Evolutionary conservation across 2,888 invertebrate species (phyloP).

Genomic region (Ochlodes sylvanus): DNA sequence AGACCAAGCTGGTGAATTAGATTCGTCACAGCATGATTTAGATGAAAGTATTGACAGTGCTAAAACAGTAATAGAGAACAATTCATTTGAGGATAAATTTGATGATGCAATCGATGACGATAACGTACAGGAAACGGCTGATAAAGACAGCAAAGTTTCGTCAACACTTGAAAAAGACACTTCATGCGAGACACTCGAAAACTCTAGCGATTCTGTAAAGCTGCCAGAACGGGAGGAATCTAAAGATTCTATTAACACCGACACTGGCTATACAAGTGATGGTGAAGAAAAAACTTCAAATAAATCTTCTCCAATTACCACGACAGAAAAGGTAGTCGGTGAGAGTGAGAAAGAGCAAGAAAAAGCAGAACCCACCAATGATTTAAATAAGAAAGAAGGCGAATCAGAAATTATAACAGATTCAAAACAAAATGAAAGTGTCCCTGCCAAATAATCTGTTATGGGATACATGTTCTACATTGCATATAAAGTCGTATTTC

Average conservation of each 20-base stretch:
- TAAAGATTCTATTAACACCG: slow-evolving; percentile 60
- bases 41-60: slow-evolving; percentile 71
- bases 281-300: slow-evolving; percentile 44
- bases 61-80: slow-evolving; percentile 73
- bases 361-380: slow-evolving; percentile 14
- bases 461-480: slow-evolving; percentile 29
- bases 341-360: not conserved
- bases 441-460: slow-evolving; percentile 18
- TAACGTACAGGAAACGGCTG: no score
- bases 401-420: slow-evolving; percentile 2
- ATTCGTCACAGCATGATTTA: slow-evolving; percentile 65
- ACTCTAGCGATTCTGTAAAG: slow-evolving; percentile 54
- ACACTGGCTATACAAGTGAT: slow-evolving; percentile 59
- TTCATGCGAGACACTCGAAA: slow-evolving; percentile 46
- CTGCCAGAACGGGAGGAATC: slow-evolving; percentile 59
- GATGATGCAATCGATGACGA: slow-evolving; percentile 43
- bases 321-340: slow-evolving; percentile 9
- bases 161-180: slow-evolving; percentile 38
- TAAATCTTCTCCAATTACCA: slow-evolving; percentile 13
- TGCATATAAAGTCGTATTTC: slow-evolving; percentile 13
- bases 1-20: slow-evolving; percentile 42
- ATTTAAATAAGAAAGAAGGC: slow-evolving; percentile 11
- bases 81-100: slow-evolving; percentile 58
- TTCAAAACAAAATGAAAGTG: slow-evolving; percentile 15
- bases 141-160: slow-evolving; percentile 14